Base-by-base conservation (phyloP, 2,797 vertebrate genomes). In the Ctenosaura bakeri region DNA sequence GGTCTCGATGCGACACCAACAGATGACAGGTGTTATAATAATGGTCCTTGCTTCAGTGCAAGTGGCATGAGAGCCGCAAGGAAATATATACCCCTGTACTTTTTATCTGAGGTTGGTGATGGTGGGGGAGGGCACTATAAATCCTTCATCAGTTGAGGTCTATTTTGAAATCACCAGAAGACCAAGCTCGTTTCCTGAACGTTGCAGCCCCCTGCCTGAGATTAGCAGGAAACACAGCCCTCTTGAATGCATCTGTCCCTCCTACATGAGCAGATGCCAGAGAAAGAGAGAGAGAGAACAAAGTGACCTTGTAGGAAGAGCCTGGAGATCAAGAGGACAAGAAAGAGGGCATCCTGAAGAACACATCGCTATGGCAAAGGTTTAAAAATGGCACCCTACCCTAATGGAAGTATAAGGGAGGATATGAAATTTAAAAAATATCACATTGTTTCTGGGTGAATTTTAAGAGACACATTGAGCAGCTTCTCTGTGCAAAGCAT, bases 91-190 rank as follows among this genome's bases (percentile, higher is more conserved):
- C 94, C 95, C 93, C 85, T 9, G 93, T 93, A 92, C 94, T 95
- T 96, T 98, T 97, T 98, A 98, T 98, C 94, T 94, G 94, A 94
- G 96, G 96, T 95, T 73, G 32, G 81, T 73, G 50, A 22, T 88
- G 86, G 86, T 88, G 90, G 86, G 85, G 85, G 89, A 92, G 85
- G 92, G 94, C 95, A 95, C 96, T 94, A 96, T 96, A 97, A 96
- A 97, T 97, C 96, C 94, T 96, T 96, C 92, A 94, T 95, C 93
- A 32, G 95, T 94, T 95, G 96, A 96, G 96, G 94, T 95, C 97
- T 96, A 96, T 97, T 97, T 96, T 96, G 96, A 96, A 94, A 95
- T 96, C 96, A 95, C 94, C 95, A 95, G 94, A 92, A 96, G 95
- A 96, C 96, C 96, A 90, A 83, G 83, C 93, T 94, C 95, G 96